phyloP scores from a whole-genome alignment of 92 coral and sea anemone species.

The Montipora capitata region DNA sequence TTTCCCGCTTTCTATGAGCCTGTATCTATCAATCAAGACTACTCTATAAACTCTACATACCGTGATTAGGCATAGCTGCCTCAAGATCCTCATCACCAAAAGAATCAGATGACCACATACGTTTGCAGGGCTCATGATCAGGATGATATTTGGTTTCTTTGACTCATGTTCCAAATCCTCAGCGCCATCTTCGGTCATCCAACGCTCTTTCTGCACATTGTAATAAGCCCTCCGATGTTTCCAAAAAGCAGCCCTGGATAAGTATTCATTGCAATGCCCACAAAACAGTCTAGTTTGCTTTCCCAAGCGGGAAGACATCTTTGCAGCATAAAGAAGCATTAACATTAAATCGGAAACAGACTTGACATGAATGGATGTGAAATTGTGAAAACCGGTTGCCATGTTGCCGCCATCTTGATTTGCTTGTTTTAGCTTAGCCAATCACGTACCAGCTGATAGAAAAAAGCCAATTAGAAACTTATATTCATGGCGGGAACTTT shows the following conservation, averaged over 20 bases:
- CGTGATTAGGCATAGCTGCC: not conserved
- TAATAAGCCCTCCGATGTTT: slow-evolving; percentile 51
- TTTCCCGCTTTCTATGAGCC: not conserved
- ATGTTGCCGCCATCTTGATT: not conserved
- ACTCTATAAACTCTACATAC: not conserved
- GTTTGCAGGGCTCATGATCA: not conserved
- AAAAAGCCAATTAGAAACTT: slow-evolving; percentile 2
- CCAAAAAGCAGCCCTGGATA: slow-evolving; percentile 60
- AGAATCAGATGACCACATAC: too few relatives aligned
- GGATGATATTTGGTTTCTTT: not conserved
- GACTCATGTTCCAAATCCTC: not conserved
- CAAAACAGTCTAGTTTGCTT: slow-evolving; percentile 52
- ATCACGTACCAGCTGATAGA: not conserved
- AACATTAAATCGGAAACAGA: not conserved
- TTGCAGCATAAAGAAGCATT: not conserved
- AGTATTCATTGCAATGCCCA: slow-evolving; percentile 59
- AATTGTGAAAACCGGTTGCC: not conserved
- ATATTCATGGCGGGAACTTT: not conserved
- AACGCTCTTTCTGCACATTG: slow-evolving; percentile 32
- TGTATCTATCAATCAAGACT: too few relatives aligned
- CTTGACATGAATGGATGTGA: not conserved
- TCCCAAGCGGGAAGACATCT: slow-evolving; percentile 15
- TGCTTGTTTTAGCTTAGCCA: not conserved
- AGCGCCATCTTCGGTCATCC: slow-evolving; percentile 17
- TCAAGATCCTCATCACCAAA: too few relatives aligned